phyloP scores from a whole-genome alignment of 2,113 vertebrate genomes.

The Callocephalon fimbriatum region DNA sequence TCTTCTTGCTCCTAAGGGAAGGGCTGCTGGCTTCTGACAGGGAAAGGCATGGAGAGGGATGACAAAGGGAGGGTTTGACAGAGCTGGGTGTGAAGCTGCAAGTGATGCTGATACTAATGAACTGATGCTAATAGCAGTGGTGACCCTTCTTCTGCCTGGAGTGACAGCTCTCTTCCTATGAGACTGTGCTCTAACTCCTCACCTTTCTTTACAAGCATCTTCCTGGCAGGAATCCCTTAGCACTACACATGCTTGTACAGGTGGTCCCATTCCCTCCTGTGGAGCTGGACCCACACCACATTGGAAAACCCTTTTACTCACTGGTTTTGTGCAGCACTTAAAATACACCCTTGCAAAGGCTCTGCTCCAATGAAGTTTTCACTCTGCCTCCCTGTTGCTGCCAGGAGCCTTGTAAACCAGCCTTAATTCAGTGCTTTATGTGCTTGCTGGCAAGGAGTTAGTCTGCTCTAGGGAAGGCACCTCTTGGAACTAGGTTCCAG shows the following conservation, averaged over 20 bases:
- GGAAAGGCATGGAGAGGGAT: neutral
- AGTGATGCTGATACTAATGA: neutral
- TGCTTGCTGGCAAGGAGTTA: neutral
- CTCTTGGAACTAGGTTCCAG: neutral
- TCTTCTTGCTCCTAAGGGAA: neutral
- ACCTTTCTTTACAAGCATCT: neutral
- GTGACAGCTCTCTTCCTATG: neutral
- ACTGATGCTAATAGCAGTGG: neutral
- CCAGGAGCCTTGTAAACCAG: neutral
- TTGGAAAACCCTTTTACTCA: neutral
- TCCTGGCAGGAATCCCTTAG: neutral
- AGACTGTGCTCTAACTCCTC: neutral
- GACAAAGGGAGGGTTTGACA: neutral
- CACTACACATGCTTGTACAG: accelerated
- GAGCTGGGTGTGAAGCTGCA: neutral
- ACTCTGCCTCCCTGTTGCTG: neutral
- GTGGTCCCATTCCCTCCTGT: accelerated
- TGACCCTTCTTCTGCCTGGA: neutral
- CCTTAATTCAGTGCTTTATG: neutral
- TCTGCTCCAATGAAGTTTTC: neutral
- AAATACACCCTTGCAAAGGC: neutral
- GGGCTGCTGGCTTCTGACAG: neutral
- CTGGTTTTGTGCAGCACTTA: neutral
- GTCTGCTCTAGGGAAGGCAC: neutral
- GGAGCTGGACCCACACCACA: accelerated